Conservation (phyloP, 2,797 vertebrate species). For the Crax fasciolata region DNA sequence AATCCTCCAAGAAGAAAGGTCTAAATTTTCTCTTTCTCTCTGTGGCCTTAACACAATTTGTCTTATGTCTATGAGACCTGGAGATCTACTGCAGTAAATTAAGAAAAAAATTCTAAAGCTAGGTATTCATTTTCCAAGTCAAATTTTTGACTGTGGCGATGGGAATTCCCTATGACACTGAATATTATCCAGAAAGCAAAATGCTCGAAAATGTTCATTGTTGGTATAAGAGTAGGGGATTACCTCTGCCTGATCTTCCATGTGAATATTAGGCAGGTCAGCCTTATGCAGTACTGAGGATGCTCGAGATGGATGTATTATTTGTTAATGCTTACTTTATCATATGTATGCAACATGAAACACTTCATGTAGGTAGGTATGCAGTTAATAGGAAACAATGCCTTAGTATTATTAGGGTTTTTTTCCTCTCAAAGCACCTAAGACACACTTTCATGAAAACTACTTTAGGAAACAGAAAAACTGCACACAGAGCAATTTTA, state of each 20-base stretch:
- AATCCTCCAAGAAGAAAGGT: neutral
- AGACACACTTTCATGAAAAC: neutral
- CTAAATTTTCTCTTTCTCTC: neutral
- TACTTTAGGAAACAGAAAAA: neutral
- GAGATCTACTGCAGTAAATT: slow-evolving; percentile 6
- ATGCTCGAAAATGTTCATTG: neutral
- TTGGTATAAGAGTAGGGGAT: neutral
- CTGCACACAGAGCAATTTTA: neutral
- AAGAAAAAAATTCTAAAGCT: neutral
- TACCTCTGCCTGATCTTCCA: neutral
- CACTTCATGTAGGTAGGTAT: neutral
- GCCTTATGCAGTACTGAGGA: neutral
- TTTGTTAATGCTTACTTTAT: neutral
- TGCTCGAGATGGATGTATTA: neutral
- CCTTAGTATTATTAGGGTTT: neutral
- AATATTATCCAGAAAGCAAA: neutral
- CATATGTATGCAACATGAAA: neutral
- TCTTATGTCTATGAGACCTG: neutral
- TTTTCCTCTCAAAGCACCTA: neutral
- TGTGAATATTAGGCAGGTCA: neutral
- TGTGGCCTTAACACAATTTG: neutral
- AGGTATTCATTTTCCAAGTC: neutral
- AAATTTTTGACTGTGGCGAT: neutral
- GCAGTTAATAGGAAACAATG: neutral
- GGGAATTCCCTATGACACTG: neutral